Base-by-base conservation (phyloP, 2,888 invertebrate genomes). In the Agrochola lota region DNA sequence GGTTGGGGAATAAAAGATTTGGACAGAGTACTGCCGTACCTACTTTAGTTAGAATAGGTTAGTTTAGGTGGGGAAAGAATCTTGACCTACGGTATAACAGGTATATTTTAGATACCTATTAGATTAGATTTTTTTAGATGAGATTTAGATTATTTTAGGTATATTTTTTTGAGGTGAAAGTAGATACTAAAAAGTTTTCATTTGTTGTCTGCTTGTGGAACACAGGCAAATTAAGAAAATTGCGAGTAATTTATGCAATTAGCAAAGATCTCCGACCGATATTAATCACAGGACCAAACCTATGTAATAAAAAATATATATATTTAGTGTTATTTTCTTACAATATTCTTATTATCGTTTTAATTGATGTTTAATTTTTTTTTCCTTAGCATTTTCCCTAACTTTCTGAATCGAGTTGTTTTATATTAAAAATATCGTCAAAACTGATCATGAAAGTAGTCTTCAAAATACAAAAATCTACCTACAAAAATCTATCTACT, bases 1-100 rank as follows among this genome's bases (percentile, higher is more conserved):
- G n/a, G n/a, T n/a, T n/a, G 40, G 20, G 9, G 23, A 60, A 46
- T 62, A n/a, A 35, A 62, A 77, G 15, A 55, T n/a, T 68, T 55
- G 20, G 23, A 20, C 11, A 11, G n/a, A 52, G 30, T 75, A 55
- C 2, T 59, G 59, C 12, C 30, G 30, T 30, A 30, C 30, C 30
- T 9, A 23, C 20, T 12, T 35, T 35, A 35, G 35, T 35, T 35
- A 35, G 35, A 35, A 35, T 40, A 40, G 40, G 40, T 40, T 40
- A 35, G 40, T 40, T 7, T 40, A 40, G 6, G 40, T 40, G 40
- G 40, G 40, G 40, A 20, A 3, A 7, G 7, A 1, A 26, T 20
- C 46, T 12, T 12, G 3, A 0, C 7, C 26, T 26, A 15, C n/a
- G 4, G 11, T 26, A 15, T 20, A 30, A 40, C 17, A 20, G 20